Base-by-base conservation (phyloP, 2,113 vertebrate genomes). In the Tragulus kanchil region DNA sequence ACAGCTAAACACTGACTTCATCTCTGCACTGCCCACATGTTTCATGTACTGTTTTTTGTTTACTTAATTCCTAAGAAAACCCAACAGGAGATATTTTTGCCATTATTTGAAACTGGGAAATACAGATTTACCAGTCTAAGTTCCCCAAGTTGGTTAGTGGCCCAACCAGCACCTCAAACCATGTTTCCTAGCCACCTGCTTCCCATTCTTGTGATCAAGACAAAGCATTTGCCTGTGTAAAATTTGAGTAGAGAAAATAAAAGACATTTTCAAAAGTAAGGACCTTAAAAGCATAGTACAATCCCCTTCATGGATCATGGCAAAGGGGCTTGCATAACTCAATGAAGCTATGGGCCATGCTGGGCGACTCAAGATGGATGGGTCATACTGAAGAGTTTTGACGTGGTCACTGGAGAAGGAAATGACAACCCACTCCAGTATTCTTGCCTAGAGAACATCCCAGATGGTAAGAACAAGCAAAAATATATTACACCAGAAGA, bases 41-140 rank as follows among this genome's bases (percentile, higher is more conserved):
- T 36, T 75, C 45, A 67, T 28, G 19, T 16, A 4, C 4, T 58
- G 26, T 28, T 56, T 78, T 31, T 75, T 2, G 3, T 12, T 14
- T 69, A 25, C 45, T 73, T 50, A 89, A 81, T 79, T 96, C 67
- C 52, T 50, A 58, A 45, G 31, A 21, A 31, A 28, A 36, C 81
- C 23, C 36, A 48, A 61, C 23, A 85, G 17, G 25, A 85, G 11
- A 85, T 42, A n/a, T 1, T 67, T 56, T 77, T 17, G 4, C 13
- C 58, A 89, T 11, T 2, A 6, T 87, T 8, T 64, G 13, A 77
- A 73, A 69, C 11, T 58, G 31, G 4, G 28, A 56, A 64, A 87
- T 1, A 6, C 19, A 45, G 0, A 1, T 26, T 89, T 42, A 50
- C 1, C 56, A n/a, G 31, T 21, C 31, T 16, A 42, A 25, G 7